phyloP scores from a whole-genome alignment of 2,888 invertebrate species.

The Lissonota sp. region DNA sequence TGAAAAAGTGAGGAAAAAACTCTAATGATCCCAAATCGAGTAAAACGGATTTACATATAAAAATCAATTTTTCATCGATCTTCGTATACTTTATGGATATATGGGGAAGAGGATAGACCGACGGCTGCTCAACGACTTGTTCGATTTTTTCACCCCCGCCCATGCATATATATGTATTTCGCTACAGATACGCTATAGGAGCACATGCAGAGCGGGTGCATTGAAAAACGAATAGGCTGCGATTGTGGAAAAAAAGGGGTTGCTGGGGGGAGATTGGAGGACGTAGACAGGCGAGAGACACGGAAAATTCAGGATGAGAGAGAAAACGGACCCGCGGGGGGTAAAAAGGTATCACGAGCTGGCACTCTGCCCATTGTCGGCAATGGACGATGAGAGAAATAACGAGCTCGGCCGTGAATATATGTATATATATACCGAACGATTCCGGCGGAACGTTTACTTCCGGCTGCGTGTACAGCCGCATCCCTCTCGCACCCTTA shows the following conservation, averaged over 20 bases:
- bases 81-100: too few relatives aligned
- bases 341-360: constrained; percentile 73
- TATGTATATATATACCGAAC: constrained; percentile 60
- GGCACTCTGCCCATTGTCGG: constrained; percentile 65
- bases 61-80: too few relatives aligned
- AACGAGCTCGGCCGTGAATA: constrained; percentile 65
- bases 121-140: too few relatives aligned
- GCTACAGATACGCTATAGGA: too few relatives aligned
- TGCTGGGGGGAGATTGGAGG: not conserved
- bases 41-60: too few relatives aligned
- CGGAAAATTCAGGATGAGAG: constrained; percentile 37
- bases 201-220: constrained; percentile 2
- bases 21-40: too few relatives aligned
- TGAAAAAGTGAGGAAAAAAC: too few relatives aligned
- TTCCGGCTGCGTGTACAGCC: constrained; percentile 61
- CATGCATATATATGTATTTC: too few relatives aligned
- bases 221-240: not conserved
- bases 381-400: constrained; percentile 64
- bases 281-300: constrained; percentile 15
- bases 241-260: not conserved
- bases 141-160: too few relatives aligned
- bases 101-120: too few relatives aligned
- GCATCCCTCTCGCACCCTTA: constrained; percentile 31
- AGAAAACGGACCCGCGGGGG: constrained; percentile 62
- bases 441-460: constrained; percentile 62